Evolutionary conservation across 2,888 invertebrate species (phyloP).

Genomic region (Troglohyphantes excavatus): DNA sequence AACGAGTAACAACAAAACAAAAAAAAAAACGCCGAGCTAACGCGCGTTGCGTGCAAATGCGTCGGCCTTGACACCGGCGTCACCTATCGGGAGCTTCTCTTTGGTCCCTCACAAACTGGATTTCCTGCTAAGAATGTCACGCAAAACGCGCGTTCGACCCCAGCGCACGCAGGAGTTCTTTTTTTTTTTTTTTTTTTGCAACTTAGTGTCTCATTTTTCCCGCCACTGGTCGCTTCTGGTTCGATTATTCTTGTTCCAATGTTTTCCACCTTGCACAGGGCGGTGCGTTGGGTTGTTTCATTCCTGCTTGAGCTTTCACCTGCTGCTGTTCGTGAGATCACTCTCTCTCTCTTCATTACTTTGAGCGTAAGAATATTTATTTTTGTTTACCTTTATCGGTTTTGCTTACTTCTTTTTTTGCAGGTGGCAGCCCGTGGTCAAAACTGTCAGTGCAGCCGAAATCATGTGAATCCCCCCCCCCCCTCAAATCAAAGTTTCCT

Average conservation of each 20-base stretch:
- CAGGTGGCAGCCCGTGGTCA: too few relatives aligned
- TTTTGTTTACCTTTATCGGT: too few relatives aligned
- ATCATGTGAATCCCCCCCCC: too few relatives aligned
- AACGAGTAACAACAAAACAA: conserved; percentile 21
- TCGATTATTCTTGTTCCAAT: background rate
- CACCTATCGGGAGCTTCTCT: conserved; percentile 72
- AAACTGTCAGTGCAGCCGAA: too few relatives aligned
- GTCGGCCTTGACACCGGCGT: conserved; percentile 75
- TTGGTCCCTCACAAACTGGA: conserved; percentile 73
- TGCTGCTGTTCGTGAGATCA: background rate
- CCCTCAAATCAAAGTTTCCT: too few relatives aligned
- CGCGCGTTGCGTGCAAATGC: conserved; percentile 76
- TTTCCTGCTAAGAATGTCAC: conserved; percentile 78
- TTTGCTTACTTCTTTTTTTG: too few relatives aligned
- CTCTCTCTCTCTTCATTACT: too few relatives aligned
- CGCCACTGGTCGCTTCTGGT: conserved; percentile 13
- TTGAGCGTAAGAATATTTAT: background rate
- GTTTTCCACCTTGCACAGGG: background rate
- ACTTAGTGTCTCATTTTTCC: conserved; percentile 55
- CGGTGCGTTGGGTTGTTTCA: background rate
- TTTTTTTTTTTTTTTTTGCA: conserved; percentile 18
- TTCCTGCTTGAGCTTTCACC: background rate
- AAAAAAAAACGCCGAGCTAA: conserved; percentile 15
- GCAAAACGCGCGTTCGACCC: conserved; percentile 75
- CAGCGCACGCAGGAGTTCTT: conserved; percentile 58